Evolutionary conservation across 2,888 invertebrate species (phyloP).

Genomic region (Lasioglossum vierecki): DNA sequence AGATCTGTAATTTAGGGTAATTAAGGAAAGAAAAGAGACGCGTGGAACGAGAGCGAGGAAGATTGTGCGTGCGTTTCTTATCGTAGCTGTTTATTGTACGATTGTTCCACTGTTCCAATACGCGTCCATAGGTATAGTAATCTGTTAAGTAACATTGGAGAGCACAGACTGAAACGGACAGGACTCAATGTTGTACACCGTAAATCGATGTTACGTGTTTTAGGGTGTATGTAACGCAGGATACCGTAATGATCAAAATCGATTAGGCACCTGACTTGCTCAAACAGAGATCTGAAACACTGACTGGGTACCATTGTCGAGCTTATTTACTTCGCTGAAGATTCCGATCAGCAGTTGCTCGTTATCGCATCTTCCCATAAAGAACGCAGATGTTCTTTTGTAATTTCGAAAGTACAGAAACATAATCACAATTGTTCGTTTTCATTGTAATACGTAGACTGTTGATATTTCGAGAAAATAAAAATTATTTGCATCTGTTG

Average conservation of each 20-base stretch:
- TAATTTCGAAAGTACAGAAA: background rate
- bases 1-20: slow-evolving; percentile 34
- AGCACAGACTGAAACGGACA: slow-evolving; percentile 46
- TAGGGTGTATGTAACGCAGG: slow-evolving; percentile 41
- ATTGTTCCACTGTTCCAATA: background rate
- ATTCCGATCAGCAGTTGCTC: background rate
- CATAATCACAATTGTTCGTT: background rate
- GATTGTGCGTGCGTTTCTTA: background rate
- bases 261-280: slow-evolving; percentile 60
- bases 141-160: slow-evolving; percentile 27
- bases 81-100: background rate
- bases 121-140: background rate
- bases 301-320: slow-evolving; percentile 23
- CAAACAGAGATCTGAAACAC: slow-evolving; percentile 42
- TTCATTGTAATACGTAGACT: background rate
- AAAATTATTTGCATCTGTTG: background rate
- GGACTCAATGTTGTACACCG: slow-evolving; percentile 33
- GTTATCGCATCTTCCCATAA: background rate
- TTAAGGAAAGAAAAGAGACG: background rate
- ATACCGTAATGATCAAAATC: slow-evolving; percentile 23
- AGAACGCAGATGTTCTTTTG: background rate
- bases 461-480: background rate
- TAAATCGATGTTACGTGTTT: slow-evolving; percentile 45
- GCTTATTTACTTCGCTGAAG: slow-evolving; percentile 31
- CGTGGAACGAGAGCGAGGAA: slow-evolving; percentile 13